These are phyloP conservation scores for Mola mola DNA, from an alignment of 2,113 vertebrate genomes.

Conservation along the genomic window DNA sequence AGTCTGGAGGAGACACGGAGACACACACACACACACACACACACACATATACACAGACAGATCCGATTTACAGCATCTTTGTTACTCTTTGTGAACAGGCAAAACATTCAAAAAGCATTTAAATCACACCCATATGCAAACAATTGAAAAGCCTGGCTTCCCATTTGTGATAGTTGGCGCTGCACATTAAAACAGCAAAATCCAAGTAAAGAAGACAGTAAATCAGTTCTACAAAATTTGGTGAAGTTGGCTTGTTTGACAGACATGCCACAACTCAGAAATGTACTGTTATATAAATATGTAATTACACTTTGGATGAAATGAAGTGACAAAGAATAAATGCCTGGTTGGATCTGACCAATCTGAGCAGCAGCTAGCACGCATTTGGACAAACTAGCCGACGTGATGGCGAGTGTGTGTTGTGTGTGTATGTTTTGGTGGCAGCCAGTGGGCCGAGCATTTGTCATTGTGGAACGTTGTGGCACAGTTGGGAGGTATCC, in stretches of 20 bases:
- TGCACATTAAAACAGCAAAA: constrained; percentile 28
- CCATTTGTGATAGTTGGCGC: no score
- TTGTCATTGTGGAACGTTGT: not conserved
- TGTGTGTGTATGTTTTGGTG: constrained; percentile 27
- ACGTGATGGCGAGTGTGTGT: not conserved
- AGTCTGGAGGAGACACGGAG: constrained; percentile 18
- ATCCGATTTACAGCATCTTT: constrained; percentile 19
- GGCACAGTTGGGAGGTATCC: constrained; percentile 22
- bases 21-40: not conserved
- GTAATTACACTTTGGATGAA: no score
- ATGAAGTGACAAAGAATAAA: no score
- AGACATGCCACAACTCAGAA: constrained; percentile 8
- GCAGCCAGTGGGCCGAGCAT: constrained; percentile 12
- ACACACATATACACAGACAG: constrained; percentile 16
- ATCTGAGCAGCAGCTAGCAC: not conserved
- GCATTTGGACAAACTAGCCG: not conserved
- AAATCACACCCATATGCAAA: constrained; percentile 67
- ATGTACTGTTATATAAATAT: no score
- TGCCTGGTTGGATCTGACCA: no score
- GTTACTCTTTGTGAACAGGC: constrained; percentile 40
- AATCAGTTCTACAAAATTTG: constrained; percentile 24
- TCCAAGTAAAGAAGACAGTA: constrained; percentile 18
- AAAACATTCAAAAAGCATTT: constrained; percentile 58
- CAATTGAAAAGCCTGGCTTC: constrained; percentile 35
- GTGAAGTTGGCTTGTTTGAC: constrained; percentile 6